A percentile compares a stretch with the other conserved stretches of the same genome.
These are phyloP conservation scores for Protosalanx chinensis DNA, from an alignment of 2,797 vertebrate genomes.

Conservation along the genomic window DNA sequence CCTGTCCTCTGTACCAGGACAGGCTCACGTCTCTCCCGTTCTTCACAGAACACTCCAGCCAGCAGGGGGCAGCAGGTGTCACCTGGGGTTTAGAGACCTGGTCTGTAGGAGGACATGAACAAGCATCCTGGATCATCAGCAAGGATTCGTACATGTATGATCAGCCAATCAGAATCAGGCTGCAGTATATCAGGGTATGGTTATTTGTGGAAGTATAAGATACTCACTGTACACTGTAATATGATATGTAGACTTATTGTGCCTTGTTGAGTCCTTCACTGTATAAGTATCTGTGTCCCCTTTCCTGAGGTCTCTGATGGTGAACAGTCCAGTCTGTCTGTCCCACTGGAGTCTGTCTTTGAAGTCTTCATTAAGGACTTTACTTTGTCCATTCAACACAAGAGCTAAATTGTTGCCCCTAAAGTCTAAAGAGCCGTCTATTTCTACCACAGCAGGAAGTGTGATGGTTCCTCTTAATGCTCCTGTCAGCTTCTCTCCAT, in stretches of 20 bases:
- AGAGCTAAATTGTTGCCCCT: no score
- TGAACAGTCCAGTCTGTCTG: not conserved
- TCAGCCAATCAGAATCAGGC: not conserved
- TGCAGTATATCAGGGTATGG: not conserved
- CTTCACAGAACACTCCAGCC: slow-evolving; percentile 24
- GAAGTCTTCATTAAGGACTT: not conserved
- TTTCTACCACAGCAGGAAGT: not conserved
- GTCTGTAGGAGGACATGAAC: not conserved
- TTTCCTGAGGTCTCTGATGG: not conserved
- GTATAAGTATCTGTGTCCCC: not conserved
- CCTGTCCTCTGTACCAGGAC: slow-evolving; percentile 19
- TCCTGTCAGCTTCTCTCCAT: not conserved
- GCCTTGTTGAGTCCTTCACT: not conserved
- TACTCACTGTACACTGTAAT: not conserved
- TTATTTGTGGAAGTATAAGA: not conserved
- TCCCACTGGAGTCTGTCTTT: not conserved
- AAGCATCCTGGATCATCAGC: slow-evolving; percentile 1
- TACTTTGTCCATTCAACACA: not conserved
- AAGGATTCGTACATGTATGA: not conserved
- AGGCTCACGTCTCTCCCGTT: slow-evolving; percentile 19
- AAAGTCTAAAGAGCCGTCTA: not conserved
- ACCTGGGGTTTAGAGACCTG: not conserved
- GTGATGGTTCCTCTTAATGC: not conserved
- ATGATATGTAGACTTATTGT: not conserved
- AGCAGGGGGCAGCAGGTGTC: slow-evolving; percentile 6